phyloP scores from a whole-genome alignment of 2,797 vertebrate species.

The Somateria mollissima region DNA sequence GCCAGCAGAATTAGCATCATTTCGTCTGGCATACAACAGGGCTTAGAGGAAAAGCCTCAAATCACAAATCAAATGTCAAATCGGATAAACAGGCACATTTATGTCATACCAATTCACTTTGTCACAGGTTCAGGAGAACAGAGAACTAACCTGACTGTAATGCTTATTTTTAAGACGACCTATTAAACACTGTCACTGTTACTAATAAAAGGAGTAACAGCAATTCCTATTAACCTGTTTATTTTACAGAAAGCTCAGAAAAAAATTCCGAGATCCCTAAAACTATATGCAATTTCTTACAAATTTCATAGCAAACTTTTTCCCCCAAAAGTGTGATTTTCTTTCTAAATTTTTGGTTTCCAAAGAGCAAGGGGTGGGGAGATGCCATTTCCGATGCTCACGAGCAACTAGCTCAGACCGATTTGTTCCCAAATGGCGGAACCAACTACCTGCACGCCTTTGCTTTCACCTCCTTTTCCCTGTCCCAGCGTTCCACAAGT shows the following conservation, averaged over 20 bases:
- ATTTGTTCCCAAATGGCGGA: not conserved
- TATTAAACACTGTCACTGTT: not conserved
- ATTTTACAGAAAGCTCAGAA: not conserved
- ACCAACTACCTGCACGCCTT: not conserved
- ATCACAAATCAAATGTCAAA: conserved; percentile 37
- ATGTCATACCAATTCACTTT: conserved; percentile 37
- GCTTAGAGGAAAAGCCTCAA: conserved; percentile 46
- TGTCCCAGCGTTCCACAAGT: not conserved
- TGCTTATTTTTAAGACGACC: not conserved
- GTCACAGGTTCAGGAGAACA: not conserved
- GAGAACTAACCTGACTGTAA: conserved; percentile 8
- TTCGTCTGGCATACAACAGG: conserved; percentile 24
- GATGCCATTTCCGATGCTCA: not conserved
- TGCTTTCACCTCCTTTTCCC: not conserved
- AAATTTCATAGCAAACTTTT: not conserved
- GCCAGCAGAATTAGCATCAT: conserved; percentile 28
- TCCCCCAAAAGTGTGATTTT: not conserved
- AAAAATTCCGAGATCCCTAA: not conserved
- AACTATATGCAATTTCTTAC: not conserved
- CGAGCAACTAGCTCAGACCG: not conserved
- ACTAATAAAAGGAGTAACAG: not conserved
- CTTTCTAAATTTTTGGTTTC: not conserved
- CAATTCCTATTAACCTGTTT: not conserved
- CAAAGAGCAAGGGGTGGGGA: not conserved
- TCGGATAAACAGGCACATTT: conserved; percentile 25